These are phyloP conservation scores for Ditylenchus weischeri DNA, from an alignment of 2,888 invertebrate genomes.

Conservation along the genomic window DNA sequence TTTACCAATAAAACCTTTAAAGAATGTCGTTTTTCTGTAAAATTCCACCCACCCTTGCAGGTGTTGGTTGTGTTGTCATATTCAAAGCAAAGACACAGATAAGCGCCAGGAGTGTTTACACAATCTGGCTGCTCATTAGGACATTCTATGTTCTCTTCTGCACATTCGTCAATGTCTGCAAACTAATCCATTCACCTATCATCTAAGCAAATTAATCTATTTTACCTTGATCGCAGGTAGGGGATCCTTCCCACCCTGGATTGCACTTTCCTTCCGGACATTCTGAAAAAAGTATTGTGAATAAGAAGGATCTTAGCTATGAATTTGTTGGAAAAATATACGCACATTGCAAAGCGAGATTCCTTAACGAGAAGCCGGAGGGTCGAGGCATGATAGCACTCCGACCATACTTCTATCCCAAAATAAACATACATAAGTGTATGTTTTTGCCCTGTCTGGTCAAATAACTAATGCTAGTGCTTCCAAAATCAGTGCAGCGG, in stretches of 20 bases:
- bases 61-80: constrained; percentile 62
- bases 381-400: too few relatives aligned
- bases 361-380: too few relatives aligned
- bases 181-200: not conserved
- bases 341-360: too few relatives aligned
- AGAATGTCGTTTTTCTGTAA: too few relatives aligned
- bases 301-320: not conserved
- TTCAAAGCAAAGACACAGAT: constrained; percentile 83
- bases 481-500: too few relatives aligned
- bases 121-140: constrained; percentile 80
- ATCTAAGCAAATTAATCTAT: not conserved
- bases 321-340: too few relatives aligned
- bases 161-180: constrained; percentile 72
- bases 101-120: constrained; percentile 81
- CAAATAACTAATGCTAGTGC: too few relatives aligned
- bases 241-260: constrained; percentile 52
- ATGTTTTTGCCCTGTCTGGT: too few relatives aligned
- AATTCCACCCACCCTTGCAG: constrained; percentile 30
- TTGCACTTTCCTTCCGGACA: constrained; percentile 52
- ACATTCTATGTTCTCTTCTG: constrained; percentile 39
- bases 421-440: too few relatives aligned
- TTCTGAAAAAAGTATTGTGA: constrained; percentile 10
- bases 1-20: too few relatives aligned
- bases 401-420: too few relatives aligned
- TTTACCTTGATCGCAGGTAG: constrained; percentile 48